Evolutionary conservation across 1,140 invertebrate genomes (phyloP).

Genomic region (Apis florea): DNA sequence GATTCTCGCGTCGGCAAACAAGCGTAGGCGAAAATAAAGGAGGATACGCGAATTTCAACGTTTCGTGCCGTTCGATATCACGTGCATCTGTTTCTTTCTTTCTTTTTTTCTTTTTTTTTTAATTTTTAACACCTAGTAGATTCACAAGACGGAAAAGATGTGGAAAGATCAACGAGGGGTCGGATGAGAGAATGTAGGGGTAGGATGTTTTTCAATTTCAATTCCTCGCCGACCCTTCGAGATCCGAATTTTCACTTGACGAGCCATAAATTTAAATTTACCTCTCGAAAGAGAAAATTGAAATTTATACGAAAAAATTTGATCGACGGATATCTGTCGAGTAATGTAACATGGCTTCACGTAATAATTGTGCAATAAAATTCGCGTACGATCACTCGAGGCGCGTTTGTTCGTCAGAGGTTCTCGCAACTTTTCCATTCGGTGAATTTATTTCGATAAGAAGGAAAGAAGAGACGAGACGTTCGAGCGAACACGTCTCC

Average conservation of each 20-base stretch:
- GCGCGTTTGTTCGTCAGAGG: neutral
- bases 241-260: neutral
- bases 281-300: neutral
- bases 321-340: neutral
- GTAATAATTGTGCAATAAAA: neutral
- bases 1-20: neutral
- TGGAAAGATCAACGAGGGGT: neutral
- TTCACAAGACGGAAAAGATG: neutral
- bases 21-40: neutral
- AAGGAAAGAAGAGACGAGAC: neutral
- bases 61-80: neutral
- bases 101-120: neutral
- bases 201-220: neutral
- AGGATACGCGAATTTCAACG: neutral
- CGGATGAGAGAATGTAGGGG: neutral
- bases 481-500: neutral
- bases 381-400: neutral
- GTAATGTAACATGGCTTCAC: neutral
- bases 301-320: neutral
- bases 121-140: neutral
- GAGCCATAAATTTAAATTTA: neutral
- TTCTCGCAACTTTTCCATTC: slow-evolving; percentile 15
- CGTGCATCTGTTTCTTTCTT: no score
- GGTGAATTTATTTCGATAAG: slow-evolving; percentile 28
- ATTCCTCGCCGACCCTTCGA: neutral